Percentiles rank a stretch among this genome's conserved stretches.
phyloP scores from a whole-genome alignment of 2,797 vertebrate species.

The Streptopelia turtur region DNA sequence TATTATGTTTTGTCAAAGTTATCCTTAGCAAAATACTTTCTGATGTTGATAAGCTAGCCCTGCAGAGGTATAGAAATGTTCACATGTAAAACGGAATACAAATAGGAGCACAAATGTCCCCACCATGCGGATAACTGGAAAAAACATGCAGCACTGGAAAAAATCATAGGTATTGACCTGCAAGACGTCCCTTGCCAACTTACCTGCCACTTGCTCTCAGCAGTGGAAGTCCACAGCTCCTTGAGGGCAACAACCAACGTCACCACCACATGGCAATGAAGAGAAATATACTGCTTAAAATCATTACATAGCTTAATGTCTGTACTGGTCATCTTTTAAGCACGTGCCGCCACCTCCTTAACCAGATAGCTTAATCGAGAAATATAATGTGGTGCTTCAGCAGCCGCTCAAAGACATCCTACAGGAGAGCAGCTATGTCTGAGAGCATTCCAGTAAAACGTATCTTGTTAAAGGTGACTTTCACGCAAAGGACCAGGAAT shows the following conservation, averaged over 20 bases:
- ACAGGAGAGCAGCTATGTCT: background rate
- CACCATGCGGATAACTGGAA: background rate
- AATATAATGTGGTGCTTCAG: background rate
- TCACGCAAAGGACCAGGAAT: background rate
- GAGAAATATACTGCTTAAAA: background rate
- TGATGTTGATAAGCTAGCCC: background rate
- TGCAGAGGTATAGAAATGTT: background rate
- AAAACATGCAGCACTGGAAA: background rate
- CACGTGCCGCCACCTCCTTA: background rate
- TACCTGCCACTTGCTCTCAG: background rate
- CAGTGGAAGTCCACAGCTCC: background rate
- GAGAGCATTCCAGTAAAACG: background rate
- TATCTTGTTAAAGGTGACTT: background rate
- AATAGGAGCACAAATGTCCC: background rate
- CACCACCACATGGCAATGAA: background rate
- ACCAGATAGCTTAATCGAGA: background rate
- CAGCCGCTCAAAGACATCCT: background rate
- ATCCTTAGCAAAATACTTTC: background rate
- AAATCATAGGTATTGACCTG: background rate
- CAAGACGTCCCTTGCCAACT: background rate
- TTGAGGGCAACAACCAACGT: constrained; percentile 1
- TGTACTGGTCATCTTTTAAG: background rate
- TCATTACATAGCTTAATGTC: accelerated
- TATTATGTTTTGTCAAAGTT: background rate
- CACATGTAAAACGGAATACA: background rate